Percentiles rank a stretch among this genome's conserved stretches.
phyloP scores from a whole-genome alignment of 2,888 invertebrate species.

The Ectropis crepuscularia region DNA sequence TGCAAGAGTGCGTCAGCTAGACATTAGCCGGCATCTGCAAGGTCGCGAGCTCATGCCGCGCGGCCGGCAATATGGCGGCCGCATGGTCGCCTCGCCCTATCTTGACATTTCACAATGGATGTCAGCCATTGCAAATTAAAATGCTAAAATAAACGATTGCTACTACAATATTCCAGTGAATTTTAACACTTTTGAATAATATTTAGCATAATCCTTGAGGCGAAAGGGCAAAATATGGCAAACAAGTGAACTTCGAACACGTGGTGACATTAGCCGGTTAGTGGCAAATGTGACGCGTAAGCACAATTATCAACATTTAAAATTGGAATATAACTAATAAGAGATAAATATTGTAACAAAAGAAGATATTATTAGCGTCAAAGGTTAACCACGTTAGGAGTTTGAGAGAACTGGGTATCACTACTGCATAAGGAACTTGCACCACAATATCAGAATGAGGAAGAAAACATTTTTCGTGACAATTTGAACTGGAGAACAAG shows the following conservation, averaged over 20 bases:
- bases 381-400: conserved; percentile 32
- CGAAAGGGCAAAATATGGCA: conserved; percentile 41
- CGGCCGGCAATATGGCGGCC: conserved; percentile 84
- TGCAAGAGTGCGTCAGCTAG: conserved; percentile 27
- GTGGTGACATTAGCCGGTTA: conserved; percentile 77
- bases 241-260: conserved; percentile 71
- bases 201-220: conserved; percentile 16
- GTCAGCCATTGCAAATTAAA: conserved; percentile 72
- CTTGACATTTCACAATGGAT: conserved; percentile 82
- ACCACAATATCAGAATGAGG: conserved; percentile 8
- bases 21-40: conserved; percentile 68
- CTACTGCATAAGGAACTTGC: conserved; percentile 7
- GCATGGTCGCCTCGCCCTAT: conserved; percentile 84
- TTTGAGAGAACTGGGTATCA: conserved; percentile 25
- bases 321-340: conserved; percentile 53
- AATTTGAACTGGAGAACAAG: not conserved
- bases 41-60: conserved; percentile 77
- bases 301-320: conserved; percentile 62
- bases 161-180: conserved; percentile 18
- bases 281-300: conserved; percentile 79
- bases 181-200: conserved; percentile 7
- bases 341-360: conserved; percentile 37
- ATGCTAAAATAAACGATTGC: conserved; percentile 35
- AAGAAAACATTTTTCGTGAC: not conserved
- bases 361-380: conserved; percentile 23